Base-by-base conservation (phyloP, 1,140 invertebrate species). In the Drosophila nasuta region DNA sequence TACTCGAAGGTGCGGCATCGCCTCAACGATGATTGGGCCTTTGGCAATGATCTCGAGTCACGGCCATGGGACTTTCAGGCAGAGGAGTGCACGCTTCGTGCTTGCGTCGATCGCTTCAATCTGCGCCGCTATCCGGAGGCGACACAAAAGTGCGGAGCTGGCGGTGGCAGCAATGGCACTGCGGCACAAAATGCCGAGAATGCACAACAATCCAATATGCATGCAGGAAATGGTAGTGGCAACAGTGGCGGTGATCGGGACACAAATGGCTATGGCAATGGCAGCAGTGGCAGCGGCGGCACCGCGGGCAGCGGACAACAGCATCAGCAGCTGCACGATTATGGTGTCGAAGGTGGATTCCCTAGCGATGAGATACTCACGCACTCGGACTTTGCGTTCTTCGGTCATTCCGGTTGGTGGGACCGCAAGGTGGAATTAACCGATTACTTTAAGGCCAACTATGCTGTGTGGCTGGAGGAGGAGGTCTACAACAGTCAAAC, bases 21-120 rank as follows among this genome's bases (percentile, higher is more conserved):
- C 56, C 94, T 99, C 1, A 99, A 99, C 91, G 99, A 99, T 93
- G 99, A 99, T 92, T 99, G 99, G 99, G 99, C 99, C 10, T 99
- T 97, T 95, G 99, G 98, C 38, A 99, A 99, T 94, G 97, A 99
- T 94, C 95, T 99, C 78, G 98, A 99, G 94, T 98, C 98, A 4
- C 94, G 98, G 77, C 98, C 98, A 3, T 99, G 98, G 98, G 98
- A 99, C 93, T 99, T 99, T 92, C 99, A 99, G 94, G 97, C 97
- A 28, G 98, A 99, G 93, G 99, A 99, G 93, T 99, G 98, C 94
- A 96, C 97, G 20, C 93, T 99, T 13, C 95, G 98, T 66, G 96
- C 97, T 1, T 97, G 96, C 78, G 98, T 99, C 3, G 98, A 99
- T 93, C 95, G 97, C 46, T 99, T 99, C 83, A 99, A 99, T 93